Base-by-base conservation (phyloP, 1,140 invertebrate species). In the Bombus balteatus region DNA sequence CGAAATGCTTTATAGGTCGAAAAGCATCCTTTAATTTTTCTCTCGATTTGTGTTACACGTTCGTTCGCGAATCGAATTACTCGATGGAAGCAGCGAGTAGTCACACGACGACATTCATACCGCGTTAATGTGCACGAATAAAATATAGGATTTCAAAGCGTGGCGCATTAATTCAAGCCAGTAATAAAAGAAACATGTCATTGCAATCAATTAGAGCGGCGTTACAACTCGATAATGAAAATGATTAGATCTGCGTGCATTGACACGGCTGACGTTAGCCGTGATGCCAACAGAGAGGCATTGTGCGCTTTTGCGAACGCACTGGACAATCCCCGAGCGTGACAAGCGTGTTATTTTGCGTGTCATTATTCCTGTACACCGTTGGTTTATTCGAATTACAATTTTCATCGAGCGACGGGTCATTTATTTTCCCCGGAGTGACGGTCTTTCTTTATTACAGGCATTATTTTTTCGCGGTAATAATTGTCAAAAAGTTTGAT, bases 111-210 rank as follows among this genome's bases (percentile, higher is more conserved):
- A 53, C 18, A 53, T 53, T 53, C 18, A 53, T 53, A 53, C 15
- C 2, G n/a, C 28, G n/a, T 74, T 74, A 43, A 34, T n/a, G 25
- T n/a, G n/a, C 9, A 25, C 68, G 68, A 25, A 72, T 72, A n/a
- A 72, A 43, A 72, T 72, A 41, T 72, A 72, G 39, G 28, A 41
- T 41, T 72, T 72, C 70, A 72, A 72, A 71, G 68, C 25, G 37
- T 9, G 18, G 32, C 32, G 9, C 37, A 28, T 71, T 71, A 71
- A 71, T 71, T 71, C 25, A 2, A 9, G 68, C 15, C 8, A 28
- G 3, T n/a, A n/a, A 72, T 25, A 15, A 72, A 41, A 41, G 39
- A 43, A 72, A n/a, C 13, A 22, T 2, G 28, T 43, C 39, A 13
- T 43, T n/a, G 70, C 34, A 72, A 72, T 72, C 25, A 72, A 72